Conservation (phyloP, 1,140 invertebrate genomes). For the Tetramorium simillimum region DNA sequence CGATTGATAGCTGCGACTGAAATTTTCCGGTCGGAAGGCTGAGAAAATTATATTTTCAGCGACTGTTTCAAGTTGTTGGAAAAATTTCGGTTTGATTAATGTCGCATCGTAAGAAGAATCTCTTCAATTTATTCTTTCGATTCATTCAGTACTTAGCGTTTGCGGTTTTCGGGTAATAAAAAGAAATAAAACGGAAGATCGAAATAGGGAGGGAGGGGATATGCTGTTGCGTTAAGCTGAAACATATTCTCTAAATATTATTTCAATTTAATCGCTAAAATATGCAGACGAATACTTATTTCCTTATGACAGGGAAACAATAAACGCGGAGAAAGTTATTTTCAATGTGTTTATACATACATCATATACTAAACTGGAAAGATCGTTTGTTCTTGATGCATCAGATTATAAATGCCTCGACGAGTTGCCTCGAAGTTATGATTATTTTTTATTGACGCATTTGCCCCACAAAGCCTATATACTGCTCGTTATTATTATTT, state of each 20-base stretch:
- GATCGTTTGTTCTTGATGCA: not conserved
- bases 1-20: not conserved
- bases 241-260: not conserved
- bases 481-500: not conserved
- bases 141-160: not conserved
- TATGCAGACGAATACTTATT: not conserved
- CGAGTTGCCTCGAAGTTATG: not conserved
- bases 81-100: not conserved
- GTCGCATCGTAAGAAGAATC: not conserved
- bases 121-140: not conserved
- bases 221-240: no score
- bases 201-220: not conserved
- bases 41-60: slow-evolving; percentile 17
- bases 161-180: not conserved
- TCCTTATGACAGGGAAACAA: not conserved
- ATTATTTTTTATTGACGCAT: not conserved
- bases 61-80: not conserved
- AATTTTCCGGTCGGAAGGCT: not conserved
- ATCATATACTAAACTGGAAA: not conserved
- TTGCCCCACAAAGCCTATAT: not conserved
- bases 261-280: not conserved
- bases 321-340: slow-evolving; percentile 34
- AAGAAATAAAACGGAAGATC: not conserved
- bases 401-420: not conserved
- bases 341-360: not conserved